Percentiles rank a stretch among this genome's conserved stretches.
Evolutionary conservation across 2,888 invertebrate species (phyloP).

Genomic region (Phymatocera aterrima): DNA sequence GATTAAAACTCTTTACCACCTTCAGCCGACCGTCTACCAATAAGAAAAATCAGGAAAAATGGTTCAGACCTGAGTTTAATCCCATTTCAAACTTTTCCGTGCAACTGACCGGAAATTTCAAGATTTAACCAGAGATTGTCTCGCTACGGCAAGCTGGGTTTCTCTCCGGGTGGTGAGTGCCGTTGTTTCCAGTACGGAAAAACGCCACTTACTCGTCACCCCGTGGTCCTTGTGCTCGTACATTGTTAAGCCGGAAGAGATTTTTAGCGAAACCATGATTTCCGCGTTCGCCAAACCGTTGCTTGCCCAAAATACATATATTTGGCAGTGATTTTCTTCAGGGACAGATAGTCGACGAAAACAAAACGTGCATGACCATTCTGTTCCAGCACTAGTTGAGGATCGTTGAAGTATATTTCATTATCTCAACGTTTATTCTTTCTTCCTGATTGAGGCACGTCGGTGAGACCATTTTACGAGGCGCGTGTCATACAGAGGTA

Average conservation of each 20-base stretch:
- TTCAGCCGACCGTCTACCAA: constrained; percentile 18
- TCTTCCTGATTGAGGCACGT: not conserved
- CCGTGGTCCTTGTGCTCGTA: not conserved
- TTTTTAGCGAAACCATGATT: not conserved
- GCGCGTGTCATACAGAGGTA: not conserved
- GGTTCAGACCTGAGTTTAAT: constrained; percentile 32
- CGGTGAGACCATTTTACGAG: not conserved
- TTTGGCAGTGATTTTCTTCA: not conserved
- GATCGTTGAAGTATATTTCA: not conserved
- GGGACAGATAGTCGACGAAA: not conserved
- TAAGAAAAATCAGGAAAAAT: constrained; percentile 30
- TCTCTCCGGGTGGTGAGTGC: not conserved
- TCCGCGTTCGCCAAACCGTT: not conserved
- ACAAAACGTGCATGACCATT: not conserved
- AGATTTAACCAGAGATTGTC: constrained; percentile 33
- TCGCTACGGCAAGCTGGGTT: constrained; percentile 22
- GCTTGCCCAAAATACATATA: not conserved
- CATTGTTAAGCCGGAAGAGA: not conserved
- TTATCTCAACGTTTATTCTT: not conserved
- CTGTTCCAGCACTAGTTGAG: not conserved
- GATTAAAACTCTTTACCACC: constrained; percentile 21
- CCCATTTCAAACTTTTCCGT: constrained; percentile 38
- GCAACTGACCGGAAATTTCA: constrained; percentile 37
- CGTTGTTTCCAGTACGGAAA: not conserved
- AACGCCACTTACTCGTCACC: constrained; percentile 3